Evolutionary conservation across 2,888 invertebrate species (phyloP), one percentile per base, ranked within the genome.

Genomic region (Calameuta filiformis): DNA sequence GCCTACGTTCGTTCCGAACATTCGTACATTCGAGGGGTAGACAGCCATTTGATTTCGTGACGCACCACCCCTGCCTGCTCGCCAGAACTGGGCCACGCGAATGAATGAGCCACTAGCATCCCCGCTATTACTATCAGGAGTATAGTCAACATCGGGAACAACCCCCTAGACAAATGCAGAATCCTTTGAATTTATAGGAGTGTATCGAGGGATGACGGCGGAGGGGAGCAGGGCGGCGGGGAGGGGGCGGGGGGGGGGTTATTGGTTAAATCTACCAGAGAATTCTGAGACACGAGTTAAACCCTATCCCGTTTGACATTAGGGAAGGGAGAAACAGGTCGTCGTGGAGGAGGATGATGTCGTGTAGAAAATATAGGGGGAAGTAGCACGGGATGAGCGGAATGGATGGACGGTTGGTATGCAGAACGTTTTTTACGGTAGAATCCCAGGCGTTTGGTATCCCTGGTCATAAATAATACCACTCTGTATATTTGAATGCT

Each of bases 401-500:
- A 79, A 80, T 80, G 79, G 78, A 81, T 80, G 80, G 71, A 31
- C 71, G 79, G 76, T 81, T 79, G 83, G 85, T 79, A 85, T 81
- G 83, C 79, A 75, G 76, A 82, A 80, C 77, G 35, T 56, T 75
- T 56, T 75, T 77, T 77, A 77, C 40, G 75, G 37, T 75, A 30
- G 81, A 87, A 87, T 85, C 83, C 84, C 80, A 79, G 80, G 82
- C 85, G 84, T 85, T 88, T 85, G 83, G 84, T 86, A 87, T 85
- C 85, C 80, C 84, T 80, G 85, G 88, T 88, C 90, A 89, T 90
- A 90, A 90, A 90, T 90, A 90, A 90, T 89, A 88, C 84, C 84
- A 81, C 87, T 87, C 87, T 89, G 89, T 90, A 89, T 89, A 90
- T 90, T 89, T 89, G 89, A 89, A 90, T 89, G 87, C 86, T 87